Evolutionary conservation across 2,113 vertebrate species (phyloP).

Genomic region (Aldabrachelys gigantea): DNA sequence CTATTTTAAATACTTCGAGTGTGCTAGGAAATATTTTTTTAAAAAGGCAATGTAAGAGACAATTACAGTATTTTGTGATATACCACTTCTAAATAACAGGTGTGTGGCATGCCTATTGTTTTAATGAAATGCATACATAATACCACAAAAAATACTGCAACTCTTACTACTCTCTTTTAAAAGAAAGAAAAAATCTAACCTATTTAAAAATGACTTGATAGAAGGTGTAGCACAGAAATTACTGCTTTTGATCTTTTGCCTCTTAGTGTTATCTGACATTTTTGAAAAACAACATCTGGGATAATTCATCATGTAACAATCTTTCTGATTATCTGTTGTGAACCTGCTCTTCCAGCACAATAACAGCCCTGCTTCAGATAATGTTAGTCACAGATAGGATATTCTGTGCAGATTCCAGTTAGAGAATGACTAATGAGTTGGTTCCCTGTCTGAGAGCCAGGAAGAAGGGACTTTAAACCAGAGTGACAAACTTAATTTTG

Average conservation of each 20-base stretch:
- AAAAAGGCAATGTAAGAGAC: background rate
- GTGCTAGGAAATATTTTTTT: background rate
- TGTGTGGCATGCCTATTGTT: background rate
- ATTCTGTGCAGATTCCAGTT: background rate
- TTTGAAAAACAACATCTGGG: background rate
- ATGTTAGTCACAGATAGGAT: constrained; percentile 6
- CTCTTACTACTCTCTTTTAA: background rate
- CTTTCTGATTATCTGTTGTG: constrained; percentile 30
- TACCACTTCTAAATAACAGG: background rate
- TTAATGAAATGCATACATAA: background rate
- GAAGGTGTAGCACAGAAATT: background rate
- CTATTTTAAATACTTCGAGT: background rate
- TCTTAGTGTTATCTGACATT: constrained; percentile 10
- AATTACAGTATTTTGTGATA: background rate
- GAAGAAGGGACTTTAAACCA: background rate
- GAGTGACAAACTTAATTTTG: background rate
- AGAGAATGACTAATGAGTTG: background rate
- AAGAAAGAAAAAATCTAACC: background rate
- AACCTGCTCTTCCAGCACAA: constrained; percentile 16
- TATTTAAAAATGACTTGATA: background rate
- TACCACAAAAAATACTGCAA: background rate
- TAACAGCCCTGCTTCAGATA: background rate
- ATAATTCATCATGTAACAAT: constrained; percentile 20
- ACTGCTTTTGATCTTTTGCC: background rate
- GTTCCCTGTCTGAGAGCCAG: background rate